phyloP scores from a whole-genome alignment of 2,113 vertebrate genomes.

The Pipra filicauda region DNA sequence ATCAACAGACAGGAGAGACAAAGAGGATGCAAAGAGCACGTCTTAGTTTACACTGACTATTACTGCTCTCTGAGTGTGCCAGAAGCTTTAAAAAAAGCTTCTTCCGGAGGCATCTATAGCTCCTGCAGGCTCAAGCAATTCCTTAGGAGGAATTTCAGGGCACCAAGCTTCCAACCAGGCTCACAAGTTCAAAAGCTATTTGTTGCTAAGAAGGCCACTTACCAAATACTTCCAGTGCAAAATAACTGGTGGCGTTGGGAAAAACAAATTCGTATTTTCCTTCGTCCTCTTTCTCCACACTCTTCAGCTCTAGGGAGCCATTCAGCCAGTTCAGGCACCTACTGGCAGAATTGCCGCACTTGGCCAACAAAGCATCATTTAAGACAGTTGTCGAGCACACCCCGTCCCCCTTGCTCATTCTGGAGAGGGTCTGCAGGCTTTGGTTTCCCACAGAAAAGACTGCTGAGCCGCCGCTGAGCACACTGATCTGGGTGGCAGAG shows the following conservation, averaged over 20 bases:
- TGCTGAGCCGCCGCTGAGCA: neutral
- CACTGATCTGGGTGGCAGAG: neutral
- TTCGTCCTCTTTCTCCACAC: constrained; percentile 4
- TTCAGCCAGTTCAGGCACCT: constrained; percentile 24
- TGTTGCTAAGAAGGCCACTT: constrained; percentile 32
- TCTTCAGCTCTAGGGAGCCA: constrained; percentile 20
- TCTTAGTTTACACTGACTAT: neutral
- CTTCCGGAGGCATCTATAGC: neutral
- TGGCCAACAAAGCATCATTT: neutral
- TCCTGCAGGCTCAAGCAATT: neutral
- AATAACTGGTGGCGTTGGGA: neutral
- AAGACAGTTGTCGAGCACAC: neutral
- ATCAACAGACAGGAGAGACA: neutral
- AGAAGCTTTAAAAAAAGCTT: neutral
- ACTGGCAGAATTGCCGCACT: neutral
- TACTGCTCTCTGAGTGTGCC: neutral
- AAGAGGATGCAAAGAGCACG: accelerated
- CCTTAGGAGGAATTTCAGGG: neutral
- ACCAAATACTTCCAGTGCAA: constrained; percentile 39
- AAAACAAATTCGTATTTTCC: constrained; percentile 16
- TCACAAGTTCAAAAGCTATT: neutral
- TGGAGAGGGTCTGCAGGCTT: neutral
- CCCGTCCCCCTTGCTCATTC: neutral
- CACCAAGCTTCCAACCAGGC: neutral
- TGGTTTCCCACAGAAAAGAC: constrained; percentile 36